phyloP scores from a whole-genome alignment of 2,888 invertebrate genomes.

The Apotomis capreana region DNA sequence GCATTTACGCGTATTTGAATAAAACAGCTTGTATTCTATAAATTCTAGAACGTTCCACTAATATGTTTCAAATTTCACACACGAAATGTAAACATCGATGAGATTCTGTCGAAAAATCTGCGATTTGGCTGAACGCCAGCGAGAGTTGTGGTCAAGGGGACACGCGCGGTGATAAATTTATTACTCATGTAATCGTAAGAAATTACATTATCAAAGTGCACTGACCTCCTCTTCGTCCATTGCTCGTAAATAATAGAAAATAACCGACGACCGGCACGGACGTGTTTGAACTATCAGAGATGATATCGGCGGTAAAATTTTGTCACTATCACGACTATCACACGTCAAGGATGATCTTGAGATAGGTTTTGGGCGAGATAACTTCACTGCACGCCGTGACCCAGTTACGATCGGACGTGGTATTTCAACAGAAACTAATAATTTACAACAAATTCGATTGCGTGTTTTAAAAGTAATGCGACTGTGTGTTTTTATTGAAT shows the following conservation, averaged over 20 bases:
- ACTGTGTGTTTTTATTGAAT: conserved; percentile 21
- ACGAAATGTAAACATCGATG: conserved; percentile 32
- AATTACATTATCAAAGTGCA: conserved; percentile 49
- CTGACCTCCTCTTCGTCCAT: conserved; percentile 62
- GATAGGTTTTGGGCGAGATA: conserved; percentile 49
- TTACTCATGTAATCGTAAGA: conserved; percentile 40
- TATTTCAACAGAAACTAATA: conserved; percentile 9
- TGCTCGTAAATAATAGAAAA: conserved; percentile 40
- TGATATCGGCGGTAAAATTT: conserved; percentile 29
- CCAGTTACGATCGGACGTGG: conserved; percentile 42
- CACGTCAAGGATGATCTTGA: conserved; percentile 50
- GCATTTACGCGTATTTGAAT: background rate
- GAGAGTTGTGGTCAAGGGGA: conserved; percentile 35
- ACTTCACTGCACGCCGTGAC: conserved; percentile 43
- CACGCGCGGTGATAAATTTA: conserved; percentile 42
- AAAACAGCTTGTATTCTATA: conserved; percentile 24
- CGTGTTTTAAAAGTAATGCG: conserved; percentile 14
- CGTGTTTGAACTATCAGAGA: conserved; percentile 39
- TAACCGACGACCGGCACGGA: conserved; percentile 16
- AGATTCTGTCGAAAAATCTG: conserved; percentile 31
- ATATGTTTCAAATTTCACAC: conserved; percentile 27
- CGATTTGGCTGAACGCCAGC: conserved; percentile 30
- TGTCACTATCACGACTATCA: conserved; percentile 39
- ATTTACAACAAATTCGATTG: conserved; percentile 9
- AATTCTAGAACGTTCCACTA: conserved; percentile 30